Evolutionary conservation across 2,113 vertebrate genomes (phyloP), one percentile per base, ranked within the genome.

Genomic region (Nasalis larvatus): DNA sequence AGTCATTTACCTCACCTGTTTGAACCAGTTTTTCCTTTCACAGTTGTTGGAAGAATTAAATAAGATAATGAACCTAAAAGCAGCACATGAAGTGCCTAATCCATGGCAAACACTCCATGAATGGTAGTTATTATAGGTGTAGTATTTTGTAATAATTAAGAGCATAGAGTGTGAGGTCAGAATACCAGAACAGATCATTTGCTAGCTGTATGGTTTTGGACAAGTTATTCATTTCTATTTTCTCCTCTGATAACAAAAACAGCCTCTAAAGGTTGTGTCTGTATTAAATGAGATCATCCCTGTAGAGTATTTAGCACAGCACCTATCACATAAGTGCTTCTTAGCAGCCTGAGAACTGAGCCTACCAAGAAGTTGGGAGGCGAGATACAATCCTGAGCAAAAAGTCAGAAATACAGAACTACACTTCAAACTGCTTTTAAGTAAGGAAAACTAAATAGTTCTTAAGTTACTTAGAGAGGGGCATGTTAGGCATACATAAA

Each of bases 11-110:
- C n/a, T 95, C 42, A 92, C 27, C 42, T 63, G 82, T 52, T 45
- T 96, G 45, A 58, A 32, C 40, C 49, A 84, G 40, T 66, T 78
- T 93, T 88, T 42, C 11, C 45, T 73, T 35, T 30, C 13, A 45
- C 32, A 83, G 83, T 8, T 49, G 8, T 56, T 69, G 68, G 17
- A 32, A 58, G 58, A 42, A 80, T 86, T 56, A 84, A 37, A 91
- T n/a, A 47, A 88, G 58, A n/a, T 77, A 32, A 74, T 27, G 45
- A 87, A 95, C 56, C 73, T 87, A 82, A 92, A 95, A 87, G 66
- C 73, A 86, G 76, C n/a, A 80, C 23, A 52, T 86, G 27, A 45
- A 76, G 77, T 56, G 37, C 6, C 56, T 76, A 56, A 87, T 56
- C 60, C 37, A 77, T 2, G 25, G 14, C 82, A 49, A 82, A 69